A percentile compares a stretch with the other conserved stretches of the same genome.
Evolutionary conservation across 1,140 invertebrate genomes (phyloP).

Genomic region (Brachionus manjavacas): DNA sequence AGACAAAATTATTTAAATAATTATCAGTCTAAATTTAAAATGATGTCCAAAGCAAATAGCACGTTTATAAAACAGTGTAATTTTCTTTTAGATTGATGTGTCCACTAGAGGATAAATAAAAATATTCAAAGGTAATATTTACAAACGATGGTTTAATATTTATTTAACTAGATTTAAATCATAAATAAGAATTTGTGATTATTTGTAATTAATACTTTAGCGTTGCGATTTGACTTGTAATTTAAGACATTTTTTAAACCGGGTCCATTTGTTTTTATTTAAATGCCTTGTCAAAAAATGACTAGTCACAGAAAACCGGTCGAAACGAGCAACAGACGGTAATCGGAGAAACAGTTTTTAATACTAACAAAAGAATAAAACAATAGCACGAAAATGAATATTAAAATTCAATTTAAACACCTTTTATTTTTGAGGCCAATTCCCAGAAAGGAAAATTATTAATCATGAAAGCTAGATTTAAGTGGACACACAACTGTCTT

Average conservation of each 20-base stretch:
- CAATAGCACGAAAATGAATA: slow-evolving; percentile 23
- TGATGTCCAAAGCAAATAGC: not conserved
- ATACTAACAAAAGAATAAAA: not conserved
- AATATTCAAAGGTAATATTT: not conserved
- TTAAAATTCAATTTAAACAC: slow-evolving; percentile 18
- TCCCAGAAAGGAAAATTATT: slow-evolving; percentile 15
- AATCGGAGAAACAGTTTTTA: slow-evolving; percentile 18
- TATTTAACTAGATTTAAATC: not conserved
- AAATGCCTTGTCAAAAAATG: slow-evolving; percentile 25
- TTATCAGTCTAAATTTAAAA: not conserved
- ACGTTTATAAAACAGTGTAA: not conserved
- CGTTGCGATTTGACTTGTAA: not conserved
- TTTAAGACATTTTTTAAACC: not conserved
- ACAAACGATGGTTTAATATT: not conserved
- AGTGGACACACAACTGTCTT: not conserved
- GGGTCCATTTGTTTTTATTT: not conserved
- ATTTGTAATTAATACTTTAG: not conserved
- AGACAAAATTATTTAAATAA: not conserved
- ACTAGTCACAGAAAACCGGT: not conserved
- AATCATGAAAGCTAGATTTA: not conserved
- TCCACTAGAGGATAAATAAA: not conserved
- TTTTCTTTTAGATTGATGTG: not conserved
- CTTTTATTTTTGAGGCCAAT: not conserved
- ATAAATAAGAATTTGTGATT: not conserved
- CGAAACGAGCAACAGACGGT: slow-evolving; percentile 15